Conservation (phyloP, 1,140 invertebrate genomes). For the Tetramorium simillimum region DNA sequence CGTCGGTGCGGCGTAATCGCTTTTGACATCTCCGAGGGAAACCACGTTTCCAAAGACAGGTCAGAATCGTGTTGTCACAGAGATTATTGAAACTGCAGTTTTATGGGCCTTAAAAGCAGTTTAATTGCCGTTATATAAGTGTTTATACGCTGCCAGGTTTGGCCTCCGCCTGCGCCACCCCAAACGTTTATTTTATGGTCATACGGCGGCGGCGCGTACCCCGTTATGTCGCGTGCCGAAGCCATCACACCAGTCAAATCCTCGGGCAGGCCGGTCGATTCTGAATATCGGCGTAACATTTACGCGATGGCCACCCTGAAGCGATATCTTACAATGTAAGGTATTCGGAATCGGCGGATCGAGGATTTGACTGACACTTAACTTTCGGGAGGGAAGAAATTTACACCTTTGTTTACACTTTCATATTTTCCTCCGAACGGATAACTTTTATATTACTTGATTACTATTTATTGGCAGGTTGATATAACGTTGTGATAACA, state of each 20-base stretch:
- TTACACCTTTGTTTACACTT: neutral
- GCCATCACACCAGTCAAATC: constrained; percentile 79
- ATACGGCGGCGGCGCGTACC: constrained; percentile 82
- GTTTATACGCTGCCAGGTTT: constrained; percentile 84
- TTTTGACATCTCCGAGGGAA: constrained; percentile 57
- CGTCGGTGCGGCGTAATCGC: neutral
- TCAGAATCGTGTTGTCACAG: constrained; percentile 85
- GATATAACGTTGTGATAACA: neutral
- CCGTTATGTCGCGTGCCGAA: constrained; percentile 84
- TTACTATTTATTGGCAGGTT: neutral
- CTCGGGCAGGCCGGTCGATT: constrained; percentile 69
- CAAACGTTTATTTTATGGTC: constrained; percentile 86
- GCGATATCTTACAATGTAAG: neutral
- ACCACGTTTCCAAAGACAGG: constrained; percentile 74
- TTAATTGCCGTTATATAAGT: constrained; percentile 86
- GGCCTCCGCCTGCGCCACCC: constrained; percentile 83
- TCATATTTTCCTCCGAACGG: neutral
- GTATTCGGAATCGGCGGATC: neutral
- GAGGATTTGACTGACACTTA: constrained; percentile 4
- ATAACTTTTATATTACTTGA: neutral
- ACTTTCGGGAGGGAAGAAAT: neutral
- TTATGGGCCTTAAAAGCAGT: constrained; percentile 86
- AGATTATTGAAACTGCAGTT: constrained; percentile 86
- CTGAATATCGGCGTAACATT: constrained; percentile 67
- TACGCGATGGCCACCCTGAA: constrained; percentile 30